A percentile compares a stretch with the other conserved stretches of the same genome.
Conservation (phyloP, 2,797 vertebrate genomes). For the Falco peregrinus region DNA sequence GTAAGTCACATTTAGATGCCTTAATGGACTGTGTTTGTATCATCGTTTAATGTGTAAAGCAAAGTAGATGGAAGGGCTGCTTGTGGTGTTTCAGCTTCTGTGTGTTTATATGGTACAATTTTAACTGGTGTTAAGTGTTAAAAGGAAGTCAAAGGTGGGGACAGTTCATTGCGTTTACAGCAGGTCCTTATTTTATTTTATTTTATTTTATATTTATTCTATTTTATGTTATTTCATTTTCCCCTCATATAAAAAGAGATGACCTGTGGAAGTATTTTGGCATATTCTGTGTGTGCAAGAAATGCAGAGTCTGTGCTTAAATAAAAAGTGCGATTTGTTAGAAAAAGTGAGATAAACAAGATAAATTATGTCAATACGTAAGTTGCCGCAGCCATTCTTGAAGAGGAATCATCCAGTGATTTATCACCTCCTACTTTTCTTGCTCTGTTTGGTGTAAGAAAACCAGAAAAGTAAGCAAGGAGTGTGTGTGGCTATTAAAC, state of each 20-base stretch:
- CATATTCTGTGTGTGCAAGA: not conserved
- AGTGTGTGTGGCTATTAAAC: not conserved
- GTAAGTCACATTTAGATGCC: conserved; percentile 63
- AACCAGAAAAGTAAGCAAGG: not conserved
- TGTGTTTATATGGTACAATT: not conserved
- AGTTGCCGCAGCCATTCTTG: not conserved
- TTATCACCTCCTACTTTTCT: not conserved
- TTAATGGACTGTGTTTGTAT: conserved; percentile 65
- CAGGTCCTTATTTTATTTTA: not conserved
- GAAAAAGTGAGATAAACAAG: not conserved
- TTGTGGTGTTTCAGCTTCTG: not conserved
- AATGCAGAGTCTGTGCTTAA: not conserved
- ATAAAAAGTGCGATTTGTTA: not conserved
- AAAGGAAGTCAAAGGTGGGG: not conserved
- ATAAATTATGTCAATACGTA: not conserved
- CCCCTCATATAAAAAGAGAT: not conserved
- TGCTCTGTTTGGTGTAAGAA: not conserved
- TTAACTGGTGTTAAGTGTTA: not conserved
- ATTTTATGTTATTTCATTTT: not conserved
- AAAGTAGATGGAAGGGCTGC: conserved; percentile 43
- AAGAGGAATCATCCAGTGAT: not conserved
- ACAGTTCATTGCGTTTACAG: not conserved
- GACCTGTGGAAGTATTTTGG: not conserved
- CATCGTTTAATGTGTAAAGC: conserved; percentile 59
- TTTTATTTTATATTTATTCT: too few species aligned